Evolutionary conservation across 2,797 vertebrate species (phyloP), one percentile per base, ranked within the genome.

Genomic region (Mus spretus): DNA sequence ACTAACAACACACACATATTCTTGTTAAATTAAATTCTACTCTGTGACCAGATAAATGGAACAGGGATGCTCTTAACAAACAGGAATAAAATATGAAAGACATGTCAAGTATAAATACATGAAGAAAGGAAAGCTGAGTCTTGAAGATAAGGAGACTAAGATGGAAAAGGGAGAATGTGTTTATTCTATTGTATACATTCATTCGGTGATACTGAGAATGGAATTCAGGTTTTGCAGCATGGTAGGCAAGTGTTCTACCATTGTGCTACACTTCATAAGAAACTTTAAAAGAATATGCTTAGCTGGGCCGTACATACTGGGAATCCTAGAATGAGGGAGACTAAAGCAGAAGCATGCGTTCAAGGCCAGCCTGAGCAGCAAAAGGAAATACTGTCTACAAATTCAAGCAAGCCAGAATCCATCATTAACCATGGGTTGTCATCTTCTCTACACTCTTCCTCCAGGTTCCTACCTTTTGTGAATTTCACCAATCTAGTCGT

Each of bases 11-110:
- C 28, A 70, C 13, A 31, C 3, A 53, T 1, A 53, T 3, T 57
- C n/a, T 77, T 93, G 65, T 79, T n/a, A 4, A 78, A 83, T 93
- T 91, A 26, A 57, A 82, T 91, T 83, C 80, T 13, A 65, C 28
- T 72, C 74, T 92, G 50, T 63, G n/a, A 24, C 53, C 80, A 88
- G 1, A 40, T 88, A 84, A 81, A 92, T 5, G 11, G 24, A 5
- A 81, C 75, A 90, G 47, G 70, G 10, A 40, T 92, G 19, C 17
- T 53, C 15, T 65, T 92, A 63, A 9, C 31, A 92, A 63, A 24
- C 83, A 86, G 86, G 74, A 95, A 74, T n/a, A 83, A 19, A 77
- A 26, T 81, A 80, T 3, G 67, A 12, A 26, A 82, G 50, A 94
- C 3, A 74, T n/a, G 53, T 63, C n/a, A 59, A 61, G 6, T 57